phyloP scores from a whole-genome alignment of 2,113 vertebrate genomes.

The Sturnira hondurensis region DNA sequence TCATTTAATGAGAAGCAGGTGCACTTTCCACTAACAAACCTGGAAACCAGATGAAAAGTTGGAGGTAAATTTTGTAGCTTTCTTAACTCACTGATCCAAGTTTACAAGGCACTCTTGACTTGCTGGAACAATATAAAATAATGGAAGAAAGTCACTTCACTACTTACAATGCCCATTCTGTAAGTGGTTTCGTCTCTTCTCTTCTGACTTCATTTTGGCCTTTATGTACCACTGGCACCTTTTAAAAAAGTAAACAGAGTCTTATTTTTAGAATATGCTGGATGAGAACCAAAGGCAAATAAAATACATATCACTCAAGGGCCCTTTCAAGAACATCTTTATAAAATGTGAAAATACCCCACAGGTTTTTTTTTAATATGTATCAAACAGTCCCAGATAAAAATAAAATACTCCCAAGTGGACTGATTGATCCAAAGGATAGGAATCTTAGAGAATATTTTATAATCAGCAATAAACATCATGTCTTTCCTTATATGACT shows the following conservation, averaged over 20 bases:
- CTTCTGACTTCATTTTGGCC: conserved; percentile 97
- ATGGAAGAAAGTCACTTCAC: background rate
- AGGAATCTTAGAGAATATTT: background rate
- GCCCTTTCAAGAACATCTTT: background rate
- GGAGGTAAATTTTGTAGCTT: background rate
- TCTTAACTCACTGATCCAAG: background rate
- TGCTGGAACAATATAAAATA: background rate
- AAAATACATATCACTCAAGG: background rate
- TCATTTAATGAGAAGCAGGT: conserved; percentile 37
- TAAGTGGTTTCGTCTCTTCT: conserved; percentile 92
- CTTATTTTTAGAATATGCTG: conserved; percentile 37
- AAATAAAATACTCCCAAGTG: background rate
- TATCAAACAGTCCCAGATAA: background rate
- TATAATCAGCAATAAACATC: background rate
- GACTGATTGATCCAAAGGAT: background rate
- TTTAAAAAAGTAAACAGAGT: conserved; percentile 64
- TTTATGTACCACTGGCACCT: conserved; percentile 99
- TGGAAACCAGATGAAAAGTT: conserved; percentile 46
- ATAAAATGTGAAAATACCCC: background rate
- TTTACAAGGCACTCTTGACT: background rate
- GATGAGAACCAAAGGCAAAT: background rate
- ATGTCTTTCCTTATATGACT: background rate
- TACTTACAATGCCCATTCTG: conserved; percentile 94
- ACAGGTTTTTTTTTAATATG: background rate
- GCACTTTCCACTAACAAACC: conserved; percentile 39